These are phyloP conservation scores for Oreortyx pictus DNA, from an alignment of 2,797 vertebrate genomes.

Conservation along the genomic window DNA sequence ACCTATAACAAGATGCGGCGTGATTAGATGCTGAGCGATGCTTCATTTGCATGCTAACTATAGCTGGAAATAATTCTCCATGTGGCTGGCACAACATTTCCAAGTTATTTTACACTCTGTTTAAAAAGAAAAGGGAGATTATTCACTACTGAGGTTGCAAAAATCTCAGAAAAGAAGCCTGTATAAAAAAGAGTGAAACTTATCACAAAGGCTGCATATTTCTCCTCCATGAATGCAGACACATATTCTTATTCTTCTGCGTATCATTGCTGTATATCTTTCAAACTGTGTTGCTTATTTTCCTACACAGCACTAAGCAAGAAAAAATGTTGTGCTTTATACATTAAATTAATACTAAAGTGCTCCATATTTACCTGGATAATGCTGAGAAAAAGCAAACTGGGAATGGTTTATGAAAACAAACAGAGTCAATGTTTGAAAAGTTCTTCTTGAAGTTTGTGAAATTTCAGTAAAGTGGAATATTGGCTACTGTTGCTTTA, in stretches of 20 bases:
- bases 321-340: neutral
- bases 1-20: neutral
- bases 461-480: neutral
- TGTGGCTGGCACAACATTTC: neutral
- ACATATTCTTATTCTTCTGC: neutral
- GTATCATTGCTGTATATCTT: neutral
- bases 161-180: constrained; percentile 12
- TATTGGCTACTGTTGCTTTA: neutral
- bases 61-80: constrained; percentile 24
- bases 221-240: constrained; percentile 9
- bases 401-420: neutral
- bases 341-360: neutral
- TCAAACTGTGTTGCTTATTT: constrained; percentile 50
- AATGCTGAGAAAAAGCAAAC: neutral
- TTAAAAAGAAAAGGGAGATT: constrained; percentile 36
- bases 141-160: neutral
- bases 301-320: constrained; percentile 5
- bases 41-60: constrained; percentile 22
- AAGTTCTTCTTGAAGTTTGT: neutral
- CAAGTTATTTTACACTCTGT: neutral
- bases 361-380: constrained; percentile 5
- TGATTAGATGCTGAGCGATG: neutral
- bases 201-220: constrained; percentile 43
- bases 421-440: neutral
- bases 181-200: neutral